A percentile compares a stretch with the other conserved stretches of the same genome.
Conservation (phyloP, 2,113 vertebrate species). For the Sphyrna mokarran region DNA sequence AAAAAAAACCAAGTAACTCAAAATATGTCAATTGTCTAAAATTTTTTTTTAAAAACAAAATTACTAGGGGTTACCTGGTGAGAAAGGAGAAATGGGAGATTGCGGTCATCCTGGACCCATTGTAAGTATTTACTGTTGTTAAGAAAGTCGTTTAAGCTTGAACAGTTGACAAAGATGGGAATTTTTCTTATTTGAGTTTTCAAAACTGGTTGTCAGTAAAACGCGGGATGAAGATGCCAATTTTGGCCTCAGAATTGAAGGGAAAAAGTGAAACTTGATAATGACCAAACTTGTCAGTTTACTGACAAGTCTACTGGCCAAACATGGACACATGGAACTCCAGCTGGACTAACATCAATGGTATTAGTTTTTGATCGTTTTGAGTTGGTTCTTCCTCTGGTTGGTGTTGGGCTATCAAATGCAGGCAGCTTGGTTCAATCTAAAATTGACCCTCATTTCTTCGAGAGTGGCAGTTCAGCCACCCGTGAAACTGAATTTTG, state of each 20-base stretch:
- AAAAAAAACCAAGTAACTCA: neutral
- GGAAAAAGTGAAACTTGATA: no score
- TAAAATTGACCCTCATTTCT: no score
- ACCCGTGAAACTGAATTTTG: no score
- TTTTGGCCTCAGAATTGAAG: neutral
- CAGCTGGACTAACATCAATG: no score
- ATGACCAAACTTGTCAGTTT: no score
- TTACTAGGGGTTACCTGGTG: constrained; percentile 60
- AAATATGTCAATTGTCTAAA: neutral
- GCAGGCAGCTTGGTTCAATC: neutral
- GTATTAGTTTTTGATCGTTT: no score
- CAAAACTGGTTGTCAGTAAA: neutral
- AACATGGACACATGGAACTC: no score
- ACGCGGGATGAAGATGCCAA: neutral
- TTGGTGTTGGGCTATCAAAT: neutral
- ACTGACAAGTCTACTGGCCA: no score
- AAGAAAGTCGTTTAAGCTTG: neutral
- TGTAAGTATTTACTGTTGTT: constrained; percentile 53
- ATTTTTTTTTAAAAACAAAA: neutral
- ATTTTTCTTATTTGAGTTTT: neutral
- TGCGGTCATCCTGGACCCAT: constrained; percentile 51
- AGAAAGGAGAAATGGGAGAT: constrained; percentile 62
- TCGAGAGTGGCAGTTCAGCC: no score
- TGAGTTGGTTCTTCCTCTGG: no score
- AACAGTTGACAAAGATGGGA: no score